phyloP scores from a whole-genome alignment of 64 coral and sea anemone genomes.

The Pocillopora damicornis region DNA sequence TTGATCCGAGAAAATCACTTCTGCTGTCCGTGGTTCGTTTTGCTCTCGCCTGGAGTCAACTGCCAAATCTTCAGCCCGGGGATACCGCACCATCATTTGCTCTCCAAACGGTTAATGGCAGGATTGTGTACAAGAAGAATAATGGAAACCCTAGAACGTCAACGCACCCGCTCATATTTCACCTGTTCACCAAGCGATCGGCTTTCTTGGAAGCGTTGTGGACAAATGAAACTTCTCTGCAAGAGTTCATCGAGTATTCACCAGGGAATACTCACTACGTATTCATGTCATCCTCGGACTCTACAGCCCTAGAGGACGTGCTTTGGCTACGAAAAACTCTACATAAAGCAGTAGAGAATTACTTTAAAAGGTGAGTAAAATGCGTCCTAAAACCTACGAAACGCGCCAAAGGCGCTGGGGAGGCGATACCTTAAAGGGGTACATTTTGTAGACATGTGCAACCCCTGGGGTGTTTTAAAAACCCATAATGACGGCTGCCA shows the following conservation, averaged over 20 bases:
- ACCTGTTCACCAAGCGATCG: constrained; percentile 75
- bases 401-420: too few relatives aligned
- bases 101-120: constrained; percentile 76
- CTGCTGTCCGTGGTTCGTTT: constrained; percentile 31
- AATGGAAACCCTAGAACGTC: constrained; percentile 35
- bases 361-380: constrained; percentile 44
- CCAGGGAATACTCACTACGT: constrained; percentile 89
- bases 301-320: constrained; percentile 60
- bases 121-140: constrained; percentile 76
- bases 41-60: constrained; percentile 38
- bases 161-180: constrained; percentile 88
- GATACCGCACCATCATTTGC: constrained; percentile 86
- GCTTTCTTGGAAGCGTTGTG: constrained; percentile 89
- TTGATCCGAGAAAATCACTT: background rate
- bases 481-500: too few relatives aligned
- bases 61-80: constrained; percentile 71
- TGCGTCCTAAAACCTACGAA: background rate
- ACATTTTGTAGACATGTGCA: too few relatives aligned
- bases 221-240: constrained; percentile 71
- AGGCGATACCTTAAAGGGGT: too few relatives aligned
- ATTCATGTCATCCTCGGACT: constrained; percentile 71
- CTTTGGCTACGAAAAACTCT: constrained; percentile 58
- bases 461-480: too few relatives aligned
- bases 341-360: constrained; percentile 53
- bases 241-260: constrained; percentile 53